phyloP scores from a whole-genome alignment of 2,113 vertebrate genomes.

The Piaya cayana region DNA sequence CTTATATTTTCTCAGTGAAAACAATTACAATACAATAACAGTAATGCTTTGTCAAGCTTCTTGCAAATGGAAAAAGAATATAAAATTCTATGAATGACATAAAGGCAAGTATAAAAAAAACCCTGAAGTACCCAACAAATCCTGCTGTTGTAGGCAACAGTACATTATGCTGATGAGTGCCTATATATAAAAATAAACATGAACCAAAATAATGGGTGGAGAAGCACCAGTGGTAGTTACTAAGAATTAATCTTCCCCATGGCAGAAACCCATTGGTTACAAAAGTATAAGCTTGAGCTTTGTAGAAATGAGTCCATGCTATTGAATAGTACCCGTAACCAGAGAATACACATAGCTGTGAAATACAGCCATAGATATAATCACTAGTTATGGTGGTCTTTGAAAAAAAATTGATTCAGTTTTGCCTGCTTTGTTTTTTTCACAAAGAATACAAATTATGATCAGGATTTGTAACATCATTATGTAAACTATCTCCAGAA shows the following conservation, averaged over 20 bases:
- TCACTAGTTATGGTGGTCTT: neutral
- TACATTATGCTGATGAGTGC: neutral
- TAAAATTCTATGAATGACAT: neutral
- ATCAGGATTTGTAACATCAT: neutral
- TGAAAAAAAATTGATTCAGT: neutral
- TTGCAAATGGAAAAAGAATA: slow-evolving; percentile 4
- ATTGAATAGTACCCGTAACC: neutral
- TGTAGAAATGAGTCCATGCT: neutral
- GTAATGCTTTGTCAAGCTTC: neutral
- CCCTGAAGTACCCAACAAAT: neutral
- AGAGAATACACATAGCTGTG: neutral
- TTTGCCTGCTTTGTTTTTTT: neutral
- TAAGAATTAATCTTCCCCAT: neutral
- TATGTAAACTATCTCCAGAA: neutral
- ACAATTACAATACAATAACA: neutral
- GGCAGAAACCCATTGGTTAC: neutral
- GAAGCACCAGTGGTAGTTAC: neutral
- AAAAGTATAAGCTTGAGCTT: neutral
- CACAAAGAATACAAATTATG: neutral
- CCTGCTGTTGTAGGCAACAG: neutral
- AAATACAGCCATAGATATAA: neutral
- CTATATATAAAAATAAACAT: slow-evolving; percentile 29
- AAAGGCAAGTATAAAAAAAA: neutral
- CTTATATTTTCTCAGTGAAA: neutral
- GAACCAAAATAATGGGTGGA: neutral